These are phyloP conservation scores for Achatina immaculata DNA, from an alignment of 1,140 invertebrate genomes.

Conservation along the genomic window DNA sequence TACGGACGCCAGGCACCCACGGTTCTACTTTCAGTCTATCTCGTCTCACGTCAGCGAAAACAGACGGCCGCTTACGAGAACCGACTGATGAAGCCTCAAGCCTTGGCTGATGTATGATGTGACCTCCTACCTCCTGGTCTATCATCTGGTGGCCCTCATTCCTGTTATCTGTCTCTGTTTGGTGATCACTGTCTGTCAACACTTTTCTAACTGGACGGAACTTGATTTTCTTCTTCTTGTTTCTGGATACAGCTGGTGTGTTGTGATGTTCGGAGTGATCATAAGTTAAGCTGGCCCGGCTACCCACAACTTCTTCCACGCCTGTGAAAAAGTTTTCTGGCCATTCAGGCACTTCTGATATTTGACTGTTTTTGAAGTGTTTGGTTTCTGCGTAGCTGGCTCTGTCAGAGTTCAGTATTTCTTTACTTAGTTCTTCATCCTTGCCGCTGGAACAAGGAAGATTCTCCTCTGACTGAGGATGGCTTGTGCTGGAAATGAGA, in stretches of 20 bases:
- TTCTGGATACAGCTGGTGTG: no score
- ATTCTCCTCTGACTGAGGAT: neutral
- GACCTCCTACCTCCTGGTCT: neutral
- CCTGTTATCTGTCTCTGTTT: neutral
- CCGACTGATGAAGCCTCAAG: neutral
- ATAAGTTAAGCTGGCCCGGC: neutral
- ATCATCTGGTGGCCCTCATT: neutral
- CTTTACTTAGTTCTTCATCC: neutral
- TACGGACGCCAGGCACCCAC: neutral
- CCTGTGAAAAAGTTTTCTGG: neutral
- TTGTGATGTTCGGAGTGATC: no score
- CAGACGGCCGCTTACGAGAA: neutral
- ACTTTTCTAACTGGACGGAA: neutral
- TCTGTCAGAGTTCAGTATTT: no score
- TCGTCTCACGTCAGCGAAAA: neutral
- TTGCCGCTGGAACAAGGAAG: neutral
- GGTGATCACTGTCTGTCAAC: neutral
- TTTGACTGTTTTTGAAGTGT: no score
- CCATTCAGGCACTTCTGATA: neutral
- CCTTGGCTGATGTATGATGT: neutral
- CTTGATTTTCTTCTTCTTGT: conserved; percentile 1
- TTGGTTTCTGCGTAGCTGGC: no score
- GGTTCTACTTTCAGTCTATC: neutral
- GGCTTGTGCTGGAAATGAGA: neutral
- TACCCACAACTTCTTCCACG: neutral